Conservation (phyloP, 2,113 vertebrate genomes). For the Oxygymnocypris stewartii region DNA sequence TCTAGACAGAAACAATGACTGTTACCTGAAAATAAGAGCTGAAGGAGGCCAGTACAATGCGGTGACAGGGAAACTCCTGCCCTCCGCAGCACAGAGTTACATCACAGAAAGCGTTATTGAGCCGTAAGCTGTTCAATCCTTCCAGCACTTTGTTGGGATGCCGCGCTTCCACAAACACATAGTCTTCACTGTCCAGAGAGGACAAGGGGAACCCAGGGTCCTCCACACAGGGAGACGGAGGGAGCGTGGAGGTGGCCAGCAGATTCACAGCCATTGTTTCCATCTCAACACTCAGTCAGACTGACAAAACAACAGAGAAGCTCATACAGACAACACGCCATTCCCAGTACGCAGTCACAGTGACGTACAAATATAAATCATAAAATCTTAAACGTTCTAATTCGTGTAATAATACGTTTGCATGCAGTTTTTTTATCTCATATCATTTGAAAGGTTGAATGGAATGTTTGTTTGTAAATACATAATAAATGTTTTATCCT, state of each 20-base stretch:
- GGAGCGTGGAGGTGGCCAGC: conserved; percentile 56
- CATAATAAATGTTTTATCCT: no score
- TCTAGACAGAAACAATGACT: neutral
- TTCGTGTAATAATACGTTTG: no score
- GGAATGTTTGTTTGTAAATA: neutral
- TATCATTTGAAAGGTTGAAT: neutral
- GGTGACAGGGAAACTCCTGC: conserved; percentile 81
- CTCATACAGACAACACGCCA: neutral
- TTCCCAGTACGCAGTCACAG: neutral
- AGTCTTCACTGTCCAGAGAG: conserved; percentile 70
- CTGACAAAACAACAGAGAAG: conserved; percentile 42
- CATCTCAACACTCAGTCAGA: conserved; percentile 64
- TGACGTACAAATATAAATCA: no score
- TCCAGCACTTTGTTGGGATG: conserved; percentile 78
- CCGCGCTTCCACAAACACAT: conserved; percentile 74
- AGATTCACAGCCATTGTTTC: conserved; percentile 63
- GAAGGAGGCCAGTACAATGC: conserved; percentile 79
- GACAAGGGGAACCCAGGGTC: conserved; percentile 46
- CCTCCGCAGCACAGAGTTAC: conserved; percentile 81
- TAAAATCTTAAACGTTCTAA: no score
- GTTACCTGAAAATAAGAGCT: conserved; percentile 81
- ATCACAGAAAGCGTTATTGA: conserved; percentile 81
- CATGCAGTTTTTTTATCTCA: neutral
- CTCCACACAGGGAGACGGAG: conserved; percentile 54
- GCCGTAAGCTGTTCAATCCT: conserved; percentile 77